A percentile compares a stretch with the other conserved stretches of the same genome.
These are phyloP conservation scores for Acrocephalus arundinaceus DNA, from an alignment of 2,113 vertebrate genomes.

Conservation along the genomic window DNA sequence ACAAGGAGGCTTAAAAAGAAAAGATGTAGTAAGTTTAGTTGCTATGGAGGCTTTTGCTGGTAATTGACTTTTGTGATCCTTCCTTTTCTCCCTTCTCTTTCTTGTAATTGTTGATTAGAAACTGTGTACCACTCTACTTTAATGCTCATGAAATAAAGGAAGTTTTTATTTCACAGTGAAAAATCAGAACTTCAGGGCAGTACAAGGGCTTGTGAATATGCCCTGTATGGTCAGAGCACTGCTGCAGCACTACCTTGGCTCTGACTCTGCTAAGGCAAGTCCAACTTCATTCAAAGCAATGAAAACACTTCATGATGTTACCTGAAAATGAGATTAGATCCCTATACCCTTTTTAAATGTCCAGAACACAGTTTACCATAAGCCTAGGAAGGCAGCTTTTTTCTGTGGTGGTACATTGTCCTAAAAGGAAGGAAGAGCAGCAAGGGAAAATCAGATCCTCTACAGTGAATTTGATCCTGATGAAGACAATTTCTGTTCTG, in stretches of 20 bases:
- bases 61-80: slow-evolving; percentile 23
- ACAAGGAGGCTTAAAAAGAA: slow-evolving; percentile 36
- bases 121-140: background rate
- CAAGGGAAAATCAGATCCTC: background rate
- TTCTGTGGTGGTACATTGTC: background rate
- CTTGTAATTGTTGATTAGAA: background rate
- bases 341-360: background rate
- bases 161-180: background rate
- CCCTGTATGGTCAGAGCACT: background rate
- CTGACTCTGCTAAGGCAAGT: background rate
- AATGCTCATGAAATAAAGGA: background rate
- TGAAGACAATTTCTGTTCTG: background rate
- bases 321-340: background rate
- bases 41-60: background rate
- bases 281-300: accelerated
- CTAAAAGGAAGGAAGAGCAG: background rate
- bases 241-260: background rate
- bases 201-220: background rate
- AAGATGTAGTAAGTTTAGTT: slow-evolving; percentile 40
- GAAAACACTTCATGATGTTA: background rate
- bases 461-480: background rate
- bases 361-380: background rate
- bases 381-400: background rate
- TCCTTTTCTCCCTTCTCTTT: background rate
- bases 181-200: background rate